phyloP scores from a whole-genome alignment of 1,140 invertebrate genomes.

The Euschistus heros region DNA sequence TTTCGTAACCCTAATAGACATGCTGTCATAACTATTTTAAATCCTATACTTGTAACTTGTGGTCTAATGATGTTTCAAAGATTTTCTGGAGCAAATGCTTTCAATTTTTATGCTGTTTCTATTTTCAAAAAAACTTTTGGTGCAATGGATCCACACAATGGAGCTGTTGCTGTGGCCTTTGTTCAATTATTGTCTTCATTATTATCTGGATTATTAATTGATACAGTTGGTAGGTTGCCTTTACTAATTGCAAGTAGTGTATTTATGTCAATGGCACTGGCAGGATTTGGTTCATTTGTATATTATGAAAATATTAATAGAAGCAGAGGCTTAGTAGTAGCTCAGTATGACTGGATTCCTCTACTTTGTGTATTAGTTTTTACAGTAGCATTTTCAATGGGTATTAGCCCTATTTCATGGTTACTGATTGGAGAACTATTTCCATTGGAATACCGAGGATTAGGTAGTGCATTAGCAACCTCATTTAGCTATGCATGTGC shows the following conservation, averaged over 20 bases:
- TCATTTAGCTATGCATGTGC: conserved; percentile 79
- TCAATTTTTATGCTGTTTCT: conserved; percentile 70
- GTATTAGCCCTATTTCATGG: conserved; percentile 82
- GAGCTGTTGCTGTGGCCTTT: conserved; percentile 64
- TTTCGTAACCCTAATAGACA: conserved; percentile 33
- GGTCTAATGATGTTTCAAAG: conserved; percentile 75
- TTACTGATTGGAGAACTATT: conserved; percentile 79
- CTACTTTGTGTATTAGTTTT: conserved; percentile 69
- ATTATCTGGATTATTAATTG: conserved; percentile 64
- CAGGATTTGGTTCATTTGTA: conserved; percentile 67
- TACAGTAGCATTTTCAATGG: conserved; percentile 72
- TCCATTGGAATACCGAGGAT: conserved; percentile 69
- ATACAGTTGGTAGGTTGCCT: conserved; percentile 63
- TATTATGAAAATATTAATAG: conserved; percentile 48
- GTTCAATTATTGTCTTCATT: conserved; percentile 67
- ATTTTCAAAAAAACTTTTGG: conserved; percentile 67
- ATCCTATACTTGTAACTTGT: conserved; percentile 66
- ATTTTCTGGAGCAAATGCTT: conserved; percentile 70
- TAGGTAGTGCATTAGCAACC: conserved; percentile 71
- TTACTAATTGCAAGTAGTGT: conserved; percentile 66
- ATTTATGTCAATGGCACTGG: conserved; percentile 68
- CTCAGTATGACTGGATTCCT: conserved; percentile 61
- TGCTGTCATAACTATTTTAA: conserved; percentile 43
- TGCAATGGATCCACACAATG: conserved; percentile 68
- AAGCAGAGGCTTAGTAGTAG: conserved; percentile 21